Base-by-base conservation (phyloP, 2,113 vertebrate genomes). In the Rhabdomys dilectus region DNA sequence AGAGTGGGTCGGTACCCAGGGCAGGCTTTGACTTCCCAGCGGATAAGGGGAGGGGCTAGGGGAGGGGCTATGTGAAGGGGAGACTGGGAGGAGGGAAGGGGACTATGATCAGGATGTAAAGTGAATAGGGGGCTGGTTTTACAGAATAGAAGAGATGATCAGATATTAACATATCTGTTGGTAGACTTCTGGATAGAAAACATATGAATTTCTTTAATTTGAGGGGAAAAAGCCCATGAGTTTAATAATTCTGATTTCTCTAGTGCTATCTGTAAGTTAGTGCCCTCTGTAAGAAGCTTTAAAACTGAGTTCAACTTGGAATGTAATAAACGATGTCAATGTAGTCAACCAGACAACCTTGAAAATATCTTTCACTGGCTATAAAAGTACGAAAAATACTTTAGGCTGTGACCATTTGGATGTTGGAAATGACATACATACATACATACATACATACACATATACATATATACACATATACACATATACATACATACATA, bases 231-330 rank as follows among this genome's bases (percentile, higher is more conserved):
- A n/a, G 10, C 19, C 51, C n/a, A 11, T 13, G 11, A n/a, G 11
- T n/a, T 81, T 81, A 58, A 24, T 53, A n/a, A n/a, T n/a, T 81
- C 2, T n/a, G 51, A 58, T 58, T 13, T 24, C 34, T n/a, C 11
- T 24, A 3, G 10, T n/a, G 78, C 53, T 21, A 84, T 19, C 53
- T 81, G 13, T 62, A 42, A 62, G 3, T 10, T 12, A 9, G 5
- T 13, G 19, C 5, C 34, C 51, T 36, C 51, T 17, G 7, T 13
- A 56, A 81, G 19, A 82, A 64, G 11, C 11, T 53, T 53, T 53
- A 89, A 95, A 10, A 48, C 16, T 76, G 22, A 88, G 29, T 17
- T 73, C 34, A 94, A 17, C 77, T 89, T 78, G 56, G 24, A 96
- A 16, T 60, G n/a, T 11, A 68, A 17, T 76, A 3, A n/a, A 62